These are phyloP conservation scores for Setophaga kirtlandii DNA, from an alignment of 2,113 vertebrate genomes.

Conservation along the genomic window DNA sequence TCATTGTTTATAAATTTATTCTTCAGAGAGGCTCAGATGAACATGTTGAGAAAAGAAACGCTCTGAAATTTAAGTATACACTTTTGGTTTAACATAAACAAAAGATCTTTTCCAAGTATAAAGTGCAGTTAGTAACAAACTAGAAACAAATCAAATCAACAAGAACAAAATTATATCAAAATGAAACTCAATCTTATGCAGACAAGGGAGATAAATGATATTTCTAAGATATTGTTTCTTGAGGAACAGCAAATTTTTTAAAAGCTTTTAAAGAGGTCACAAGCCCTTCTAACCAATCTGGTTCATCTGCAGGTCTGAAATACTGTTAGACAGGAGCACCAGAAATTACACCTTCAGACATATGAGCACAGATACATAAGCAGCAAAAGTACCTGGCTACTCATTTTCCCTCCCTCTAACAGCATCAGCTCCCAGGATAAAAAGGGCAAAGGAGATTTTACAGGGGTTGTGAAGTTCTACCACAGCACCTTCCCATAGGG, in stretches of 20 bases:
- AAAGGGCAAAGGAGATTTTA: neutral
- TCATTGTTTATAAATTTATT: neutral
- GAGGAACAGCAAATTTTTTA: neutral
- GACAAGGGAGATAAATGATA: neutral
- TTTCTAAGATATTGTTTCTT: neutral
- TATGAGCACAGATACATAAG: accelerated
- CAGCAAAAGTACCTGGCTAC: neutral
- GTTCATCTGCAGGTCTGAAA: neutral
- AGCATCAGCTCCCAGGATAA: neutral
- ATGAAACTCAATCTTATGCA: neutral
- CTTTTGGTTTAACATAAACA: neutral
- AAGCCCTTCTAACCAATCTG: neutral
- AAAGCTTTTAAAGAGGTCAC: neutral
- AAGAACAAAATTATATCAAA: neutral
- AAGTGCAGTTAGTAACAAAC: slow-evolving; percentile 34
- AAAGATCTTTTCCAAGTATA: neutral
- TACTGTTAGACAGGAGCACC: neutral
- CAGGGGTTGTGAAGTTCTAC: neutral
- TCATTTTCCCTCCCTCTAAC: neutral
- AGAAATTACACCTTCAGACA: neutral
- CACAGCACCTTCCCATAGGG: no score
- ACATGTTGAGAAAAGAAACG: neutral
- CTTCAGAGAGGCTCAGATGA: neutral
- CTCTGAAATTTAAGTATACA: neutral
- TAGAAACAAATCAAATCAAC: neutral